A percentile compares a stretch with the other conserved stretches of the same genome.
Evolutionary conservation across 2,113 vertebrate species (phyloP).

Genomic region (Carlito syrichta): DNA sequence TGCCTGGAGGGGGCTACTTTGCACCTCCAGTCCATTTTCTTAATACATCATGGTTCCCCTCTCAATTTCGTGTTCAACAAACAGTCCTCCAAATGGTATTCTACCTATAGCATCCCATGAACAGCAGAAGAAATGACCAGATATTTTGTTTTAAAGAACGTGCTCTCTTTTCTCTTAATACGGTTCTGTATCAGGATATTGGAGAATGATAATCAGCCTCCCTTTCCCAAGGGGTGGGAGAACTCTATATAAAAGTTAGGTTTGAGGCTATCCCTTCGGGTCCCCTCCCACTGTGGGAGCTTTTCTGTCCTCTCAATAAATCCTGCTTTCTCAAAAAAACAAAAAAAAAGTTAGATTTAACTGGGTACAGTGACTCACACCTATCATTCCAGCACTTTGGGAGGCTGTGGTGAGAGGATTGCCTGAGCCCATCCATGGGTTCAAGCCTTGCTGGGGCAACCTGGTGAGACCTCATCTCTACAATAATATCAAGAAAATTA

Average conservation of each 20-base stretch:
- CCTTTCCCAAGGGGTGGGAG: not conserved
- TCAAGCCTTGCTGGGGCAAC: too few species aligned
- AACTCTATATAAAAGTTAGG: not conserved
- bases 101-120: not conserved
- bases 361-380: too few species aligned
- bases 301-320: too few species aligned
- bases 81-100: not conserved
- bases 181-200: not conserved
- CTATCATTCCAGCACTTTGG: too few species aligned
- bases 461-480: too few species aligned
- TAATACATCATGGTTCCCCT: not conserved
- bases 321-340: too few species aligned
- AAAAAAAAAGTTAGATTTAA: too few species aligned
- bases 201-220: not conserved
- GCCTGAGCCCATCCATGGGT: too few species aligned
- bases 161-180: not conserved
- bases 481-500: too few species aligned
- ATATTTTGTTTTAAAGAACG: not conserved
- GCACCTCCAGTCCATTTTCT: not conserved
- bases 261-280: not conserved
- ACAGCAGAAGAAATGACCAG: not conserved
- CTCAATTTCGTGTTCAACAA: not conserved
- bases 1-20: fast-evolving
- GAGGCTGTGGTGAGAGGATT: too few species aligned
- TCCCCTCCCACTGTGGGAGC: too few species aligned